Evolutionary conservation across 2,113 vertebrate genomes (phyloP).

Genomic region (Riparia riparia): DNA sequence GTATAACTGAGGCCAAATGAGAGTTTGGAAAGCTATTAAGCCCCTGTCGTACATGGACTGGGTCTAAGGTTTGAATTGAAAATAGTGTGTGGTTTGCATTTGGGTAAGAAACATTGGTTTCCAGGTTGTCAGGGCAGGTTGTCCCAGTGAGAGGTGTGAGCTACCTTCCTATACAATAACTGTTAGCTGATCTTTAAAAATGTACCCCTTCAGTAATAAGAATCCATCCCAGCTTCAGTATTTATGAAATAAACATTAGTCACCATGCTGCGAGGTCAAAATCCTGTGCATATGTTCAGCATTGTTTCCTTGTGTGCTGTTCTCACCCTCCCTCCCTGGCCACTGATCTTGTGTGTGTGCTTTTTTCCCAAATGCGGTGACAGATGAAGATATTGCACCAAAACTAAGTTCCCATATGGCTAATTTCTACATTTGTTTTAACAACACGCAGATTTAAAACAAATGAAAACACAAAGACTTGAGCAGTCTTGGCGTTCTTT

Average conservation of each 20-base stretch:
- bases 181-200: slow-evolving; percentile 29
- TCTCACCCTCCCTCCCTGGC: slow-evolving; percentile 58
- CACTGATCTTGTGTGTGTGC: slow-evolving; percentile 36
- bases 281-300: slow-evolving; percentile 74
- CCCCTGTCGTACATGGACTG: slow-evolving; percentile 75
- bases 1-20: slow-evolving; percentile 86
- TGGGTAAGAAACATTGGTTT: slow-evolving; percentile 19
- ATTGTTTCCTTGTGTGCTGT: slow-evolving; percentile 67
- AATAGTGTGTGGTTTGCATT: slow-evolving; percentile 67
- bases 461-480: slow-evolving; percentile 77
- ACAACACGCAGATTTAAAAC: slow-evolving; percentile 78
- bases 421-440: slow-evolving; percentile 83
- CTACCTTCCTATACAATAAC: background rate
- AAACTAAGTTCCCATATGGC: slow-evolving; percentile 79
- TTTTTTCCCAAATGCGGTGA: slow-evolving; percentile 72
- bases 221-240: slow-evolving; percentile 58
- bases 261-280: slow-evolving; percentile 75
- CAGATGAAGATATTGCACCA: slow-evolving; percentile 81
- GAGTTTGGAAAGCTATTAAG: slow-evolving; percentile 85
- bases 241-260: slow-evolving; percentile 78
- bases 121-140: background rate
- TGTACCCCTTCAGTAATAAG: slow-evolving; percentile 23
- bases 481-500: slow-evolving; percentile 55
- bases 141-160: slow-evolving; percentile 35
- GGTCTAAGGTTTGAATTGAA: slow-evolving; percentile 81